Percentiles rank a stretch among this genome's conserved stretches.
Evolutionary conservation across 2,888 invertebrate species (phyloP).

Genomic region (Crematogaster levior): DNA sequence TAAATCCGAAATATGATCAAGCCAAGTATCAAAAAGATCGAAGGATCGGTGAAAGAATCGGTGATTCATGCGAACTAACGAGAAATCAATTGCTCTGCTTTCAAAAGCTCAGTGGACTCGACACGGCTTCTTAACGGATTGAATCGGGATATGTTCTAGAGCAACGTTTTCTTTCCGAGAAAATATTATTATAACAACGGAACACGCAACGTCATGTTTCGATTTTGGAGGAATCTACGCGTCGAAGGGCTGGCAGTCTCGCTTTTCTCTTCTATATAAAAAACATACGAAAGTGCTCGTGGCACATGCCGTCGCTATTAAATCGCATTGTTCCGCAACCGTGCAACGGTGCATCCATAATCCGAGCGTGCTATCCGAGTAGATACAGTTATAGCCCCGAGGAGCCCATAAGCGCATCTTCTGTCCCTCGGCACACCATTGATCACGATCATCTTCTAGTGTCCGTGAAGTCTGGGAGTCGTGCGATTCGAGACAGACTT

Average conservation of each 20-base stretch:
- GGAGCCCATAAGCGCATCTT: constrained; percentile 74
- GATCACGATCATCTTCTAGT: constrained; percentile 80
- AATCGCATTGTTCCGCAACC: constrained; percentile 79
- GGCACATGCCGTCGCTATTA: constrained; percentile 73
- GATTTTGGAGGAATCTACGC: constrained; percentile 33
- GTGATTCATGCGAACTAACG: not conserved
- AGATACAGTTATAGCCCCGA: constrained; percentile 82
- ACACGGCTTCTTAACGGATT: constrained; percentile 47
- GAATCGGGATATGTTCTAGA: constrained; percentile 51
- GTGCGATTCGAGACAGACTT: constrained; percentile 75
- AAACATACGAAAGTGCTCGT: not conserved
- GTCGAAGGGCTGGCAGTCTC: not conserved
- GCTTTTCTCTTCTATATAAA: not conserved
- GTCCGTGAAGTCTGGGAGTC: constrained; percentile 74
- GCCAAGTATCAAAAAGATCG: constrained; percentile 4
- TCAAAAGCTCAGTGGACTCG: not conserved
- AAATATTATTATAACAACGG: constrained; percentile 74
- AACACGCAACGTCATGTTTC: constrained; percentile 56
- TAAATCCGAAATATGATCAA: not conserved
- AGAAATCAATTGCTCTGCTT: not conserved
- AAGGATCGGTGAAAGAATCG: not conserved
- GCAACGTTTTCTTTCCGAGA: constrained; percentile 54
- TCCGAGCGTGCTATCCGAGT: constrained; percentile 75
- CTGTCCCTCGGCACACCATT: constrained; percentile 70
- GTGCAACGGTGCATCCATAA: constrained; percentile 82